Percentiles rank a stretch among this genome's conserved stretches.
Evolutionary conservation across 2,797 vertebrate genomes (phyloP).

Genomic region (Neosalanx taihuensis): DNA sequence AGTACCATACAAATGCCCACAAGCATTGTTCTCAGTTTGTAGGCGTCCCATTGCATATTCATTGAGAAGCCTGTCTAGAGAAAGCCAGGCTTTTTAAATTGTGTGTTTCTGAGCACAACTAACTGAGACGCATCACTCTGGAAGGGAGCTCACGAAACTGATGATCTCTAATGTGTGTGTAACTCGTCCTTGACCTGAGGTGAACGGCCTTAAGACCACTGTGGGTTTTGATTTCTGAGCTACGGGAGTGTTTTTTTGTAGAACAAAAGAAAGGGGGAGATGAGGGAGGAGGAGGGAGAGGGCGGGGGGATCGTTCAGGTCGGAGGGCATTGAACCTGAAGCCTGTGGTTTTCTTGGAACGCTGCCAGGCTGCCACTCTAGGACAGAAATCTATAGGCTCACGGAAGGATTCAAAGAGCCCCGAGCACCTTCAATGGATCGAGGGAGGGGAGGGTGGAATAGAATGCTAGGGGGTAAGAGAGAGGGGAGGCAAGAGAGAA

Average conservation of each 20-base stretch:
- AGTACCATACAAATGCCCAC: too few species aligned
- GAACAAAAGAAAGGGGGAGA: conserved; percentile 35
- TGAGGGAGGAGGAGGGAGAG: conserved; percentile 41
- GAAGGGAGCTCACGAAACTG: too few species aligned
- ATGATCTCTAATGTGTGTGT: too few species aligned
- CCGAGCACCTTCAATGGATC: conserved; percentile 8
- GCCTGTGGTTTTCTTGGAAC: conserved; percentile 48
- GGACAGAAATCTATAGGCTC: conserved; percentile 48
- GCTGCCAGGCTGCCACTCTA: conserved; percentile 36
- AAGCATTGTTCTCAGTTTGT: too few species aligned
- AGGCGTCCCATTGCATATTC: too few species aligned
- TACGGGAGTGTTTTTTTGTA: conserved; percentile 27
- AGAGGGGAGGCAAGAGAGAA: conserved; percentile 30
- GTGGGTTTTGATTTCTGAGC: conserved; percentile 54
- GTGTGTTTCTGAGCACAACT: too few species aligned
- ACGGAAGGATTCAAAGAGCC: conserved; percentile 43
- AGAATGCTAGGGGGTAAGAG: neutral
- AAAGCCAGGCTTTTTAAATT: too few species aligned
- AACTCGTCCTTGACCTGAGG: too few species aligned
- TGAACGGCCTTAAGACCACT: conserved; percentile 7
- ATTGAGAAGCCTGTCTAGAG: too few species aligned
- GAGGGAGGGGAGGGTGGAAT: neutral
- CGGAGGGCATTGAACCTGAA: conserved; percentile 44
- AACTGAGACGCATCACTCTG: too few species aligned
- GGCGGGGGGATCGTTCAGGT: conserved; percentile 41